phyloP scores from a whole-genome alignment of 2,113 vertebrate genomes.

The Sminthopsis crassicaudata region DNA sequence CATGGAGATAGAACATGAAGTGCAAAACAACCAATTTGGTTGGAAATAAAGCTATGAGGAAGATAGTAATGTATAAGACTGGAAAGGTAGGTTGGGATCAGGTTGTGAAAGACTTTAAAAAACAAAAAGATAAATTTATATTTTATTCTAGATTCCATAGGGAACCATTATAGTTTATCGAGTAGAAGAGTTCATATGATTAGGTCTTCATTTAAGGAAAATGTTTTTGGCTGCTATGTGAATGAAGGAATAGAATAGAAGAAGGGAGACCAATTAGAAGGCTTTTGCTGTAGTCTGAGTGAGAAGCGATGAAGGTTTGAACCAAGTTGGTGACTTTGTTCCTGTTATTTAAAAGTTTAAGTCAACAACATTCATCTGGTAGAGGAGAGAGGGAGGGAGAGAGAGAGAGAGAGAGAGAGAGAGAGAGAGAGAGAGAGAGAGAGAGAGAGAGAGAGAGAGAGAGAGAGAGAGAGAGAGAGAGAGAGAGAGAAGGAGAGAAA shows the following conservation, averaged over 20 bases:
- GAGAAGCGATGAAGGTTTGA: background rate
- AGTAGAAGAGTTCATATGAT: background rate
- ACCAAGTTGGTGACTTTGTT: background rate
- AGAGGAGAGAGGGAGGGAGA: background rate
- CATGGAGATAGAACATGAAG: background rate
- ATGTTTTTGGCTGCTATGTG: background rate
- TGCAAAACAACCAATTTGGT: background rate
- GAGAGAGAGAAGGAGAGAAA: conserved; percentile 24
- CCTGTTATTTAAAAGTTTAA: background rate
- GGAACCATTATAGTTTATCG: background rate
- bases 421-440: background rate
- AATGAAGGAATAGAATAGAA: background rate
- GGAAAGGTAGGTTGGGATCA: background rate
- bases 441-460: background rate
- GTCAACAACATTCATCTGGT: background rate
- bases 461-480: conserved; percentile 32
- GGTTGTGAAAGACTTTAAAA: background rate
- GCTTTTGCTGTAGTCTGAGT: background rate
- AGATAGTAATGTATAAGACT: background rate
- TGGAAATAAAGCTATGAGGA: background rate
- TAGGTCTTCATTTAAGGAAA: background rate
- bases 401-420: background rate
- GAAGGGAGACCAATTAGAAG: background rate
- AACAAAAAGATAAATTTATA: background rate
- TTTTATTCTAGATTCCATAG: background rate